Evolutionary conservation across 2,797 vertebrate genomes (phyloP).

Genomic region (Esox masquinongy): DNA sequence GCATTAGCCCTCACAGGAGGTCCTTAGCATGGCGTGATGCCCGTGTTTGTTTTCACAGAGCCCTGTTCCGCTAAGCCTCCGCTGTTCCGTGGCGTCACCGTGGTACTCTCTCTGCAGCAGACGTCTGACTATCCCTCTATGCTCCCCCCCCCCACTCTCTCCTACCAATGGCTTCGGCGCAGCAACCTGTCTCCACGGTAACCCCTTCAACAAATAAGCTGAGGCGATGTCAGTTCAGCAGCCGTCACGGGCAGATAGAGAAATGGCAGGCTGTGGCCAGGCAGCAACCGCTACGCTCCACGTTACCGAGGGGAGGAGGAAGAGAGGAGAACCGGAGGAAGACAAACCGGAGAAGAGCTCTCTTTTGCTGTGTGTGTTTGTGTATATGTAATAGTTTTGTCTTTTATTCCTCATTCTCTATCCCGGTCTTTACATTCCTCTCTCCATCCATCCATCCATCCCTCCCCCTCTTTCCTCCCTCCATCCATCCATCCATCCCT

Average conservation of each 20-base stretch:
- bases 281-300: conserved; percentile 16
- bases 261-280: conserved; percentile 68
- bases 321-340: too few species aligned
- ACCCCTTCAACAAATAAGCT: conserved; percentile 94
- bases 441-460: too few species aligned
- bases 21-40: conserved; percentile 43
- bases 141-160: conserved; percentile 38
- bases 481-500: too few species aligned
- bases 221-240: conserved; percentile 76
- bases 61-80: conserved; percentile 52
- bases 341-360: too few species aligned
- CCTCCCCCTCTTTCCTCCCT: too few species aligned
- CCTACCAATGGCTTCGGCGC: conserved; percentile 61
- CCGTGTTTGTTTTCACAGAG: conserved; percentile 67
- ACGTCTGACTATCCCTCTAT: conserved; percentile 15
- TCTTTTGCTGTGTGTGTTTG: too few species aligned
- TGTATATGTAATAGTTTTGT: too few species aligned
- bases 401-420: background rate
- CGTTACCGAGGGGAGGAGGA: conserved; percentile 56
- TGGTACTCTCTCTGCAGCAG: conserved; percentile 54
- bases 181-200: conserved; percentile 86
- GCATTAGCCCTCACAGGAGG: conserved; percentile 53
- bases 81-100: conserved; percentile 53
- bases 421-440: too few species aligned
- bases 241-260: conserved; percentile 71